Evolutionary conservation across 2,113 vertebrate genomes (phyloP).

Genomic region (Picathartes gymnocephalus): DNA sequence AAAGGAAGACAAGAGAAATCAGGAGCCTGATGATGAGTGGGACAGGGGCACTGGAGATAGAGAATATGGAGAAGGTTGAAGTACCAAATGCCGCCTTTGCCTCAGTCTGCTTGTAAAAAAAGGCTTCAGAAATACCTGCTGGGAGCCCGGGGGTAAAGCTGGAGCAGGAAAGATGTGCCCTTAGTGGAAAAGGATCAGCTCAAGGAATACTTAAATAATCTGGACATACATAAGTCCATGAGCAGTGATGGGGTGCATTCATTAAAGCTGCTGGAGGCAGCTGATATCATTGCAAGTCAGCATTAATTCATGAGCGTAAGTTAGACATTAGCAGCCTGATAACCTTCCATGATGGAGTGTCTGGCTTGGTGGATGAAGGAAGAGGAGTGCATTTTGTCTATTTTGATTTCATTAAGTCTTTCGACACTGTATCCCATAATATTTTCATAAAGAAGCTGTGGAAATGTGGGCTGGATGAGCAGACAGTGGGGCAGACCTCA

Average conservation of each 20-base stretch:
- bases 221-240: rapidly evolving
- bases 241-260: background rate
- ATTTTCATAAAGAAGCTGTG: background rate
- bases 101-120: background rate
- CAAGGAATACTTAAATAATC: background rate
- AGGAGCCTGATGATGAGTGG: background rate
- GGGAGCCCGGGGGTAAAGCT: background rate
- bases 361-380: background rate
- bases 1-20: background rate
- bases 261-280: background rate
- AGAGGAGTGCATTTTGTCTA: background rate
- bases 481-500: background rate
- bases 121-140: background rate
- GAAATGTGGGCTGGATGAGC: background rate
- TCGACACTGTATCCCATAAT: background rate
- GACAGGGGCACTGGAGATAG: too few relatives aligned
- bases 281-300: background rate
- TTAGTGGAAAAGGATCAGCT: background rate
- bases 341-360: background rate
- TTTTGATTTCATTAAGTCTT: background rate
- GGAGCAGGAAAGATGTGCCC: background rate
- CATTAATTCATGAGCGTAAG: background rate
- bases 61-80: background rate
- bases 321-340: background rate
- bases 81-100: background rate